Conservation (phyloP, 92 coral and sea anemone species). For the Muricea muricata region DNA sequence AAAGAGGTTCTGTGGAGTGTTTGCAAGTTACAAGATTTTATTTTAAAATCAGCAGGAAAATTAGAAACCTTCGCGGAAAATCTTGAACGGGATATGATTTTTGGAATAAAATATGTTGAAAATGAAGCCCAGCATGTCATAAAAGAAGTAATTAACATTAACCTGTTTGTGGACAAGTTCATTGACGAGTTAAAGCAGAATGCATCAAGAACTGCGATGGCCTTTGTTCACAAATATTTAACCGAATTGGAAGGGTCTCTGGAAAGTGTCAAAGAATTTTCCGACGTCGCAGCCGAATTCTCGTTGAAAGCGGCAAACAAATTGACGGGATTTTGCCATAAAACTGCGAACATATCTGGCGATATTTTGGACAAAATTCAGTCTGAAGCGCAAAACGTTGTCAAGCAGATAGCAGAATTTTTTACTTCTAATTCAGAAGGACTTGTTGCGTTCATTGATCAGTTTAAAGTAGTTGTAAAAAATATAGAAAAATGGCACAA, state of each 20-base stretch:
- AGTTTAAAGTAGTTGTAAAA: conserved; percentile 73
- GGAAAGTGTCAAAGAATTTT: conserved; percentile 69
- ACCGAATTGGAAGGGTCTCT: conserved; percentile 69
- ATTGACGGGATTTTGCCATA: conserved; percentile 54
- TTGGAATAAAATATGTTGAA: conserved; percentile 61
- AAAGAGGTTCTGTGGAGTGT: conserved; percentile 65
- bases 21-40: conserved; percentile 73
- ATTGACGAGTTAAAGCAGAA: conserved; percentile 77
- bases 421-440: conserved; percentile 77
- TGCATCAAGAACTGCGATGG: conserved; percentile 68
- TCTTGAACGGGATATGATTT: conserved; percentile 73
- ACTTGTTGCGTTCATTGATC: conserved; percentile 59
- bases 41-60: conserved; percentile 74
- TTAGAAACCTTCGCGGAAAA: conserved; percentile 75
- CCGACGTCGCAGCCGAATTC: conserved; percentile 78
- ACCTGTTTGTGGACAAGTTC: conserved; percentile 73
- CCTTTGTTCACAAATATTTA: conserved; percentile 73
- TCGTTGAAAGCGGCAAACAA: conserved; percentile 80
- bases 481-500: conserved; percentile 63
- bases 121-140: conserved; percentile 73
- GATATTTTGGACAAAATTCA: conserved; percentile 37
- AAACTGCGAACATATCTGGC: not conserved
- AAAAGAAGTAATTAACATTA: conserved; percentile 75
- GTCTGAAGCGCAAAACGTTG: conserved; percentile 71
- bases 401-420: conserved; percentile 67